A percentile compares a stretch with the other conserved stretches of the same genome.
phyloP scores from a whole-genome alignment of 2,888 invertebrate species.

The Tinea trinotella region DNA sequence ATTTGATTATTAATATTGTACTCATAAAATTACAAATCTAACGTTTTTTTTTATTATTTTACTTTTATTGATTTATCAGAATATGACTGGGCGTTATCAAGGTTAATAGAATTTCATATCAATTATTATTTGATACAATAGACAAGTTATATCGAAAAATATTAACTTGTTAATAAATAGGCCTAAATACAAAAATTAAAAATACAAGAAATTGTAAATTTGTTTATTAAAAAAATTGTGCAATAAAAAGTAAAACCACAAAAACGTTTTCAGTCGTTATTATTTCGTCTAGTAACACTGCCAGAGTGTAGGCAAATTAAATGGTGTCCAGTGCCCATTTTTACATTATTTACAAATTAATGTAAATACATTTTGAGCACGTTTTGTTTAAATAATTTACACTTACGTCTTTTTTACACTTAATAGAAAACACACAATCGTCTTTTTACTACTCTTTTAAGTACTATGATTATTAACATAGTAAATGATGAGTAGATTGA shows the following conservation, averaged over 20 bases:
- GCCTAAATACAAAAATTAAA: no score
- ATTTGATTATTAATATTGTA: no score
- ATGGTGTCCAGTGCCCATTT: not conserved
- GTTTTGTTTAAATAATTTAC: not conserved
- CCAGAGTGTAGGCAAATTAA: not conserved
- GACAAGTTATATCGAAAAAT: no score
- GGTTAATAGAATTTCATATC: no score
- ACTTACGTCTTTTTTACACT: not conserved
- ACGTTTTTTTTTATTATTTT: no score
- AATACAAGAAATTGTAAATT: no score
- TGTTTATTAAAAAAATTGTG: not conserved
- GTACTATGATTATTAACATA: slow-evolving; percentile 10
- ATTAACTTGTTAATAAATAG: no score
- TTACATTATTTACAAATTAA: not conserved
- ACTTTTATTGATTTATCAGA: no score
- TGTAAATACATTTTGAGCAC: slow-evolving; percentile 10
- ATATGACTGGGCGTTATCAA: no score
- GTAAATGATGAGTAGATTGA: not conserved
- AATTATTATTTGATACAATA: no score
- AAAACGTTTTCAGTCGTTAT: not conserved
- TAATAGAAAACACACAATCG: not conserved
- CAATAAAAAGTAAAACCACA: not conserved
- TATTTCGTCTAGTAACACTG: slow-evolving; percentile 3
- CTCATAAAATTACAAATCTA: no score
- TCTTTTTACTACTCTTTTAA: not conserved